Base-by-base conservation (phyloP, 2,113 vertebrate genomes). In the Austrofundulus limnaeus region DNA sequence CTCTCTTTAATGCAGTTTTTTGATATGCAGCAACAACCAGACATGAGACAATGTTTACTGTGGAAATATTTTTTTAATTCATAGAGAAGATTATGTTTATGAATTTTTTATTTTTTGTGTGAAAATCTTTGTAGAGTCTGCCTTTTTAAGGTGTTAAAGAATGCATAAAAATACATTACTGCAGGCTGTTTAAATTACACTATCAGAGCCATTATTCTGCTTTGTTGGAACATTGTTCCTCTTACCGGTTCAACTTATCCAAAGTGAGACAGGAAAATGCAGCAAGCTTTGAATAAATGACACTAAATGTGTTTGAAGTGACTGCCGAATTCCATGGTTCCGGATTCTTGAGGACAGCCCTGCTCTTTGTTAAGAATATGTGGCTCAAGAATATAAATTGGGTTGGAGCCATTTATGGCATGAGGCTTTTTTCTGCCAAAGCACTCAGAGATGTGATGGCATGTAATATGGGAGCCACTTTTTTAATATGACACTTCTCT, bases 371-470 rank as follows among this genome's bases (percentile, higher is more conserved):
- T n/a, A n/a, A n/a, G 15, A 14, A 14, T 13, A 41, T 41, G 38
- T 14, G 3, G 11, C 12, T 1, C 38, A 12, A 3, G 13, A 41
- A 3, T 41, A 12, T 41, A 15, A 13, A 17, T 12, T 47, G 16
- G 57, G 60, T 58, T 34, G 2, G 24, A 21, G 43, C 54, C 71
- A 54, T 58, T 64, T 43, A 38, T 11, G 21, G 57, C 12, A 12
- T 12, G 55, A 14, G 50, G n/a, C n/a, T 23, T 51, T 70, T 64
- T 60, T 31, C 67, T 57, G 45, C 60, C 66, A 47, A 16, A 56
- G 66, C 72, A 39, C 65, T 71, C 57, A 51, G 50, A 10, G n/a
- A 72, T 64, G 20, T 50, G 66, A 74, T 71, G 61, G 77, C 28
- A 15, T 63, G 25, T 62, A 53, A 83, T 61, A 68, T 76, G 38